phyloP scores from a whole-genome alignment of 1,140 invertebrate genomes.

The Meloidogyne exigua region DNA sequence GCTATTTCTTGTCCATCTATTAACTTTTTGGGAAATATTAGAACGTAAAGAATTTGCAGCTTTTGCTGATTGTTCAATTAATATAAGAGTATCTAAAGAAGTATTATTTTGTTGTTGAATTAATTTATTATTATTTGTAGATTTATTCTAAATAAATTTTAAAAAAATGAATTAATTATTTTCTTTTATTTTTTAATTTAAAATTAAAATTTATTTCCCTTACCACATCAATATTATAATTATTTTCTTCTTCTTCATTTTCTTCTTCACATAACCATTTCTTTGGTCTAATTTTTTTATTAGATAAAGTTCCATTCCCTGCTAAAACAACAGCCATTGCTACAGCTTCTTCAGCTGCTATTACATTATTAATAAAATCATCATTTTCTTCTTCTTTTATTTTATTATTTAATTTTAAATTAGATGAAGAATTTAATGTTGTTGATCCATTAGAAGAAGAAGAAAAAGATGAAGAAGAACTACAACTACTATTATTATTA shows the following conservation, averaged over 20 bases:
- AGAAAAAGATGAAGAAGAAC: not conserved
- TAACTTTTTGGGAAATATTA: not conserved
- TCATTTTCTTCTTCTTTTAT: not conserved
- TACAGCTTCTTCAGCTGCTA: constrained; percentile 14
- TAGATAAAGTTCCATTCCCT: constrained; percentile 3
- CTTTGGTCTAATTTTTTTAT: not conserved
- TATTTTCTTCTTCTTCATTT: not conserved
- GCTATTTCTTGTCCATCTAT: constrained; percentile 5
- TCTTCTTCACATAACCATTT: constrained; percentile 1
- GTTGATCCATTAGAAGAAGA: not conserved
- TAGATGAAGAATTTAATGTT: not conserved
- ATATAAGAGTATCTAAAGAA: constrained; percentile 7
- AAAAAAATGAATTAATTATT: not conserved
- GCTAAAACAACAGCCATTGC: constrained; percentile 24
- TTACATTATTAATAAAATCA: not conserved
- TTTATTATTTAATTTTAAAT: not conserved
- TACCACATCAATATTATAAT: not conserved
- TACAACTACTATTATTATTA: not conserved
- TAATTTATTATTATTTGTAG: not conserved
- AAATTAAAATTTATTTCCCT: not conserved
- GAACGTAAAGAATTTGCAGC: constrained; percentile 17
- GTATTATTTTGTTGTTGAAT: not conserved
- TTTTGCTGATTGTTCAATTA: constrained; percentile 26
- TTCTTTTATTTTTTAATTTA: not conserved
- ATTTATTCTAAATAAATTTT: not conserved